phyloP scores from a whole-genome alignment of 2,797 vertebrate genomes.

The Myripristis murdjan region DNA sequence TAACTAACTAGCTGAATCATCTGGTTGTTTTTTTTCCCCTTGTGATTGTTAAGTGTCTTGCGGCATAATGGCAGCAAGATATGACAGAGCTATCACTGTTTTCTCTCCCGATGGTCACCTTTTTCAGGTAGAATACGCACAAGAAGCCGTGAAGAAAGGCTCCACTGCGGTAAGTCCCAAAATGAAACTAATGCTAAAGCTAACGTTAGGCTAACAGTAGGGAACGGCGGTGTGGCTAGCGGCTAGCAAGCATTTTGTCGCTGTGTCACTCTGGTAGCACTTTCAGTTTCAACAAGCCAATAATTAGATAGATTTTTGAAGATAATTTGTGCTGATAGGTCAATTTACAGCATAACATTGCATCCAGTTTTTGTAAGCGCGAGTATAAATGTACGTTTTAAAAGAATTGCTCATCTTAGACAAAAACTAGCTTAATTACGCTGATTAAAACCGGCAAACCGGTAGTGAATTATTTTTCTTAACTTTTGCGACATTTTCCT shows the following conservation, averaged over 20 bases:
- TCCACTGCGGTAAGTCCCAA: slow-evolving; percentile 89
- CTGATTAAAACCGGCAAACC: too few relatives aligned
- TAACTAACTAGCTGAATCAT: slow-evolving; percentile 82
- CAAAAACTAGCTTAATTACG: too few relatives aligned
- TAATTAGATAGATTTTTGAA: not conserved
- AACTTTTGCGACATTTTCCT: too few relatives aligned
- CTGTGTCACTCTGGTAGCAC: slow-evolving; percentile 77
- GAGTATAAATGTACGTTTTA: too few relatives aligned
- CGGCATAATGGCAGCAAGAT: slow-evolving; percentile 87
- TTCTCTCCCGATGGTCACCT: slow-evolving; percentile 93
- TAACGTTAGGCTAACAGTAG: too few relatives aligned
- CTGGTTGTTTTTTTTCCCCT: slow-evolving; percentile 27
- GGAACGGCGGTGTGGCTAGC: too few relatives aligned
- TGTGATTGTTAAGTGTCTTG: slow-evolving; percentile 39
- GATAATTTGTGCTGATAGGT: not conserved
- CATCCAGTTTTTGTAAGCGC: too few relatives aligned
- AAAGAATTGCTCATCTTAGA: too few relatives aligned
- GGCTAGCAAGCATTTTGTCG: slow-evolving; percentile 61
- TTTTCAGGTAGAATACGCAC: slow-evolving; percentile 94
- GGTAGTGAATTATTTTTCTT: too few relatives aligned
- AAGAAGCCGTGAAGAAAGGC: slow-evolving; percentile 93
- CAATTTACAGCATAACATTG: not conserved
- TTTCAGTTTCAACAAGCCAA: slow-evolving; percentile 66
- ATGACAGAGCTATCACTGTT: slow-evolving; percentile 92
- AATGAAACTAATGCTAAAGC: slow-evolving; percentile 52